These are phyloP conservation scores for Pseudorhiza aurosa DNA, from an alignment of 30 jellyfish, hydroid and myxozoan genomes.

Conservation along the genomic window DNA sequence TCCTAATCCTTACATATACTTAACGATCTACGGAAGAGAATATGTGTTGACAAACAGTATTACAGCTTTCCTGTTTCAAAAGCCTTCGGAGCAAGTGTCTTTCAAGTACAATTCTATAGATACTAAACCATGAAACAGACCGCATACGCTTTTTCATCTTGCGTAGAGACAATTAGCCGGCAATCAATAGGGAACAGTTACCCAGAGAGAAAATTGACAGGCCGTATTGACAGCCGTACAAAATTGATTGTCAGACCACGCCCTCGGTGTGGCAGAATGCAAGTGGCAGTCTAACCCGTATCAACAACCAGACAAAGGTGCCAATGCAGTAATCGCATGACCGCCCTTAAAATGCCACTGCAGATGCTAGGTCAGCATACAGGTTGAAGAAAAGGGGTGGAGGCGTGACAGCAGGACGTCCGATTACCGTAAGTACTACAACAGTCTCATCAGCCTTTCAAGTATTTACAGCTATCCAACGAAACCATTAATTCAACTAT, in stretches of 20 bases:
- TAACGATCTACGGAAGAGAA: conserved; percentile 74
- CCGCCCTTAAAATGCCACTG: conserved; percentile 18
- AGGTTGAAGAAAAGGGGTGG: conserved; percentile 18
- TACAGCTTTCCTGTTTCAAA: conserved; percentile 78
- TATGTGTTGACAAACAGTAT: conserved; percentile 71
- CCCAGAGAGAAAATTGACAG: conserved; percentile 15
- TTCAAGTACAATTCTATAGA: conserved; percentile 47
- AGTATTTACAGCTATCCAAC: neutral
- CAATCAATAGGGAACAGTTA: conserved; percentile 28
- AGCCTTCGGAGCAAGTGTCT: conserved; percentile 70
- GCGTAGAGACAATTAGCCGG: conserved; percentile 53
- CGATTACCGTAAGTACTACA: conserved; percentile 16
- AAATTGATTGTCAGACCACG: conserved; percentile 63
- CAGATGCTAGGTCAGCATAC: neutral
- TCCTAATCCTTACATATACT: conserved; percentile 75
- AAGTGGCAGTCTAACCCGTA: conserved; percentile 34
- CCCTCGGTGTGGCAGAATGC: conserved; percentile 58
- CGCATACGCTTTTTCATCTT: conserved; percentile 52
- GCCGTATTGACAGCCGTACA: neutral
- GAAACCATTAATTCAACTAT: too few species aligned
- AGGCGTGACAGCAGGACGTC: conserved; percentile 16
- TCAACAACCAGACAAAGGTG: conserved; percentile 51
- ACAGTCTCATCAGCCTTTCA: neutral
- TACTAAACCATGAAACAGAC: conserved; percentile 61
- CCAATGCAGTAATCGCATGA: conserved; percentile 54